These are phyloP conservation scores for Drosophila eugracilis DNA, from an alignment of 1,140 invertebrate species.

Conservation along the genomic window DNA sequence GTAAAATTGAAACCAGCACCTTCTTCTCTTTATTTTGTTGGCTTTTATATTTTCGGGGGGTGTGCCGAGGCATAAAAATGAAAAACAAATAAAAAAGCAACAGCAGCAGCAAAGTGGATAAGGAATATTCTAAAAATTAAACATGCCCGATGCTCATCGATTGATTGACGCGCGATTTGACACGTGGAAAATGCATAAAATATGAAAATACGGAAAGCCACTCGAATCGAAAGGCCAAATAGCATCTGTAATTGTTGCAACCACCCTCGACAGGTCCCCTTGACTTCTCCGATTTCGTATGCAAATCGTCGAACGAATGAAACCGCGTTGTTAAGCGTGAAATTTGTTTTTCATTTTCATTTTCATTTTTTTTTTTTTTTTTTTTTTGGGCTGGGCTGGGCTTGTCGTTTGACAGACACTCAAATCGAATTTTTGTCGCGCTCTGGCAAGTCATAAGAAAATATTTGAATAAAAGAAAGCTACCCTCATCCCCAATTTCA, in stretches of 20 bases:
- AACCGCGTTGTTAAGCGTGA: constrained; percentile 83
- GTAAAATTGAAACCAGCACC: constrained; percentile 84
- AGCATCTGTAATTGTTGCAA: constrained; percentile 76
- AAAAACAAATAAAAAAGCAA: constrained; percentile 78
- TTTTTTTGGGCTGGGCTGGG: constrained; percentile 18
- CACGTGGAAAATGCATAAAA: constrained; percentile 82
- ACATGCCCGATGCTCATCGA: constrained; percentile 66
- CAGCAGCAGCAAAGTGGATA: constrained; percentile 61
- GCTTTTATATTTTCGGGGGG: constrained; percentile 35
- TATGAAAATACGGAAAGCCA: constrained; percentile 44
- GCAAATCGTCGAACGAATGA: constrained; percentile 66
- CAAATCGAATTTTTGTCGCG: constrained; percentile 77
- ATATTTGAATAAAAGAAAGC: constrained; percentile 77
- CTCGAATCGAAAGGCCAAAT: constrained; percentile 20
- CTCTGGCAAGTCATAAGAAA: constrained; percentile 72
- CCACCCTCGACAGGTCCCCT: constrained; percentile 54
- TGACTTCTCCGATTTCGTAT: constrained; percentile 73
- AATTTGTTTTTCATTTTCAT: constrained; percentile 78
- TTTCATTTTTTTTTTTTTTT: constrained; percentile 74
- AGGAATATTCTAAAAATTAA: constrained; percentile 79
- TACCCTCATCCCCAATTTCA: constrained; percentile 30
- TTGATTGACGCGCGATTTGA: constrained; percentile 83
- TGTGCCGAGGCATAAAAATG: constrained; percentile 76
- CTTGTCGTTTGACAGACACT: constrained; percentile 61
- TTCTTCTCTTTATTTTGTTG: background rate